These are phyloP conservation scores for Miniopterus natalensis DNA, from an alignment of 2,113 vertebrate genomes.

Conservation along the genomic window DNA sequence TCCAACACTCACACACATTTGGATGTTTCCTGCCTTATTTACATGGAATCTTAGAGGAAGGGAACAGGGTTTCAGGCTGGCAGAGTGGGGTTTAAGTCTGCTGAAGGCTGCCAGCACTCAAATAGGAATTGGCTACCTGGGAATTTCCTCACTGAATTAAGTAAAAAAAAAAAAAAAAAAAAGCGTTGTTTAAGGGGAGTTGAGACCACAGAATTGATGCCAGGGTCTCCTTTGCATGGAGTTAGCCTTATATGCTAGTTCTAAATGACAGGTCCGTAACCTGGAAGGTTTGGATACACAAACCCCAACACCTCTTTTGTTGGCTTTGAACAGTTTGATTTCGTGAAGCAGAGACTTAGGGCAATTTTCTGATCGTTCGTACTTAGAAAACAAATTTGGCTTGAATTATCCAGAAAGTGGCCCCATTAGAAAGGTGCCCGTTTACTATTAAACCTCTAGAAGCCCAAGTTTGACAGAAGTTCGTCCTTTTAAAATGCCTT, in stretches of 20 bases:
- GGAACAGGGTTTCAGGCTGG: not conserved
- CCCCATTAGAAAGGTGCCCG: not conserved
- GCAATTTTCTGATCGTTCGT: slow-evolving; percentile 14
- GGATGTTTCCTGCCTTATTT: not conserved
- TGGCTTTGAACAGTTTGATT: not conserved
- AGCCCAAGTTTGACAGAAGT: not conserved
- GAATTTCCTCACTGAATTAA: not conserved
- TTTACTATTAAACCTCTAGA: slow-evolving; percentile 5
- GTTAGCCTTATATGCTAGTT: not conserved
- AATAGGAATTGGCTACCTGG: not conserved
- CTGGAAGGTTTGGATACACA: not conserved
- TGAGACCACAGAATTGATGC: not conserved
- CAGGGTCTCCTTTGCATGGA: not conserved
- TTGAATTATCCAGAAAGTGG: not conserved
- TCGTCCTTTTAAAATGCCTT: slow-evolving; percentile 13
- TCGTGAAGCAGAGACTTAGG: slow-evolving; percentile 10
- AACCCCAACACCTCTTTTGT: slow-evolving; percentile 10
- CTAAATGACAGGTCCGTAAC: not conserved
- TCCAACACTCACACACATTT: not conserved
- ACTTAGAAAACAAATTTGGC: not conserved
- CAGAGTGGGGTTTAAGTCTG: not conserved
- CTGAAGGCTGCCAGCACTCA: not conserved
- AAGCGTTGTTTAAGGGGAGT: not conserved
- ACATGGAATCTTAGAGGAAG: not conserved
- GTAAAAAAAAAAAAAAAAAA: not conserved